Base-by-base conservation (phyloP, 1,140 invertebrate genomes). In the Nebria ingens region DNA sequence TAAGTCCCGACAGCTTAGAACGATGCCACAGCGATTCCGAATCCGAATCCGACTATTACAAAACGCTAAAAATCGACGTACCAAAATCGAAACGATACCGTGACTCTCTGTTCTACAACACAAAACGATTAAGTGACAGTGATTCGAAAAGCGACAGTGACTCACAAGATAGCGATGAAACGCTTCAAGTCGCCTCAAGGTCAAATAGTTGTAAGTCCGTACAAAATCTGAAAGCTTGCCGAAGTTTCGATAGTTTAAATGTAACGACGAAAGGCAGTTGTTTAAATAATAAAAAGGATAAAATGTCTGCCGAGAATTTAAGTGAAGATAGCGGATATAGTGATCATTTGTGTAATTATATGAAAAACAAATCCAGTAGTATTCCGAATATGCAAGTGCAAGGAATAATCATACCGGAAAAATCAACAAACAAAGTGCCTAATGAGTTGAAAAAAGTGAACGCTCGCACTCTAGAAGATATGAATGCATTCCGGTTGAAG, bases 301-400 rank as follows among this genome's bases (percentile, higher is more conserved):
- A 79, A 58, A 78, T 79, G 61, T 86, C 84, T 21, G 77, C 77
- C 1, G 84, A 87, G 63, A 86, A 86, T 73, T 69, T 86, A 34
- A 85, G 83, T 61, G 84, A 86, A 64, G 84, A 86, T 68, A 85
- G 83, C 58, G 84, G 85, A 17, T 87, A 85, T 69, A 82, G 84
- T 56, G 81, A 84, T 61, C 76, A 78, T 55, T 70, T 76, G 51
- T 69, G 65, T 52, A 64, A 63, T 42, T 64, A 69, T 59, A 57
- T 68, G 19, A 66, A 66, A 21, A 61, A 62, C 51, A 74, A 73
- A 62, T 71, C 68, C 40, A 72, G 66, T 58, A 76, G 70, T 49
- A 70, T 72, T 56, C 67, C 71, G 55, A 74, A 73, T 65, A 71
- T 73, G 55, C 56, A 53, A 53, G 56, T 23, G 3, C 50, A n/a